These are phyloP conservation scores for Sphaeridia pumilis DNA, from an alignment of 2,888 invertebrate species.

Conservation along the genomic window DNA sequence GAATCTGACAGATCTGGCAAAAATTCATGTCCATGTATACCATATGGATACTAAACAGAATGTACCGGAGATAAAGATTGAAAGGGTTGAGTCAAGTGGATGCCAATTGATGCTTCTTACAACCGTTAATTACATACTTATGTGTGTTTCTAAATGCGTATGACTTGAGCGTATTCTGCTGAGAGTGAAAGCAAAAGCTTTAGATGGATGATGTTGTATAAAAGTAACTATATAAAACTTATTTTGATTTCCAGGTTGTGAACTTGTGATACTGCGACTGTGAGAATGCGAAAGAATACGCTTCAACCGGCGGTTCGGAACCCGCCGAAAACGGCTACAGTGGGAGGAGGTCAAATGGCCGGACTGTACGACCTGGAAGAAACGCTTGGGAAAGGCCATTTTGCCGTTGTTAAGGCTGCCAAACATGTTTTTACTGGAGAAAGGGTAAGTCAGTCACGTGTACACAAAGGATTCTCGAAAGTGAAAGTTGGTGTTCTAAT, in stretches of 20 bases:
- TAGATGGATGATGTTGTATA: too few species aligned
- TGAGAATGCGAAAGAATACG: slow-evolving; percentile 14
- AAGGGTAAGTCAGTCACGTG: slow-evolving; percentile 60
- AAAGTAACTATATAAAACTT: too few species aligned
- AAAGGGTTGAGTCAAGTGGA: too few species aligned
- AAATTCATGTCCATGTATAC: too few species aligned
- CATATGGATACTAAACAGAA: too few species aligned
- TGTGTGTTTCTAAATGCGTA: too few species aligned
- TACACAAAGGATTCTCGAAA: neutral
- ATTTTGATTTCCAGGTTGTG: slow-evolving; percentile 34
- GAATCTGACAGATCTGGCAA: too few species aligned
- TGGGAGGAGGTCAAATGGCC: slow-evolving; percentile 11
- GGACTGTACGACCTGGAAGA: slow-evolving; percentile 87
- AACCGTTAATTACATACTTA: too few species aligned
- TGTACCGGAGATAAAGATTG: too few species aligned
- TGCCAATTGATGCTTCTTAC: too few species aligned
- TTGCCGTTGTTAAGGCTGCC: slow-evolving; percentile 92
- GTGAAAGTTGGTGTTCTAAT: neutral
- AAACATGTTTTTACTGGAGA: slow-evolving; percentile 98
- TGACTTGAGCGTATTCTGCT: too few species aligned
- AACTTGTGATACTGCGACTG: slow-evolving; percentile 47
- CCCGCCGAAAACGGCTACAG: neutral
- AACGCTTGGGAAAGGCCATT: slow-evolving; percentile 95
- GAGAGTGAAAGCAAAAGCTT: too few species aligned
- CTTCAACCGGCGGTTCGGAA: slow-evolving; percentile 14